Evolutionary conservation across 2,113 vertebrate genomes (phyloP).

Genomic region (Eudyptes chrysolophus): DNA sequence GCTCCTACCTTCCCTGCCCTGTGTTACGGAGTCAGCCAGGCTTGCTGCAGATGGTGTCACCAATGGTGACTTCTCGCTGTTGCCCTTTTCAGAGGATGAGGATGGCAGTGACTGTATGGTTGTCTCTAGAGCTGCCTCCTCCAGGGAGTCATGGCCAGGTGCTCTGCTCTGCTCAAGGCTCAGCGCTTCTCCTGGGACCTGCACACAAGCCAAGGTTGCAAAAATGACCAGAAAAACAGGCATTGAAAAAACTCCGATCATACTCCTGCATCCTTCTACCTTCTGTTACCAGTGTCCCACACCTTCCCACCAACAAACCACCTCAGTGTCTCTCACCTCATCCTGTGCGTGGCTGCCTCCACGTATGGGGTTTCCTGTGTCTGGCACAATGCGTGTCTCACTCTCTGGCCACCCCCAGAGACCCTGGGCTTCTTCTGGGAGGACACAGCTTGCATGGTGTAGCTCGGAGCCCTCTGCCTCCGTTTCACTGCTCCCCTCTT

Average conservation of each 20-base stretch:
- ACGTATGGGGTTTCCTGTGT: neutral
- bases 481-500: constrained; percentile 36
- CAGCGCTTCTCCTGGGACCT: constrained; percentile 16
- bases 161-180: constrained; percentile 26
- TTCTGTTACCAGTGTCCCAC: neutral
- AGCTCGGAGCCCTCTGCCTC: constrained; percentile 13
- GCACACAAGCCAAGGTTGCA: neutral
- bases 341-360: neutral
- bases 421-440: constrained; percentile 7
- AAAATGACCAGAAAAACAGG: neutral
- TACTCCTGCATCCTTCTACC: neutral
- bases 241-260: neutral
- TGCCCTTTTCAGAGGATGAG: constrained; percentile 60
- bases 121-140: constrained; percentile 28
- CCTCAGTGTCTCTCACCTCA: constrained; percentile 36
- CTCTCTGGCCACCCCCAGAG: constrained; percentile 57
- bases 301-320: neutral
- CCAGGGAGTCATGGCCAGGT: constrained; percentile 21
- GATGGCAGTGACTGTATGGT: constrained; percentile 34
- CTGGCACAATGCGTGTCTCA: neutral
- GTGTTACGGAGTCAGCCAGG: constrained; percentile 81
- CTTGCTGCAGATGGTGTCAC: constrained; percentile 80
- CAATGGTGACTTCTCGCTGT: constrained; percentile 59
- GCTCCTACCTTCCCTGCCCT: constrained; percentile 74
- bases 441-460: neutral